Percentiles rank a stretch among this genome's conserved stretches.
Evolutionary conservation across 2,888 invertebrate genomes (phyloP).

Genomic region (Dynastes hyllus): DNA sequence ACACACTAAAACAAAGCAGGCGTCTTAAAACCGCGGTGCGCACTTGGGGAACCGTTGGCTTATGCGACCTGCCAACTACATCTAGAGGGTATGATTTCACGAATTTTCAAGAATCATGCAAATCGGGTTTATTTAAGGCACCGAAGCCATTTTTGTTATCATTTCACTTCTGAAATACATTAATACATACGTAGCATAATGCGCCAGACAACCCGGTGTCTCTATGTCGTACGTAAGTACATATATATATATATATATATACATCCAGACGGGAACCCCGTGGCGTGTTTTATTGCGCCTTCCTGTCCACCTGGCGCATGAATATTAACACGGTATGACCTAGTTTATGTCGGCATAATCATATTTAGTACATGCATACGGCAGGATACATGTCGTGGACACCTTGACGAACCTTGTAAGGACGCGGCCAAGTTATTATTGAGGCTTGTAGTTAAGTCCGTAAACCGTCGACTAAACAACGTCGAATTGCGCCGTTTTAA

Average conservation of each 20-base stretch:
- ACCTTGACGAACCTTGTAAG: conserved; percentile 44
- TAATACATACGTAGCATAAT: conserved; percentile 5
- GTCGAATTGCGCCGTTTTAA: conserved; percentile 26
- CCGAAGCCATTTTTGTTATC: background rate
- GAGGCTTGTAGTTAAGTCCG: conserved; percentile 9
- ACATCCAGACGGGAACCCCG: conserved; percentile 19
- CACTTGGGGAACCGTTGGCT: no score
- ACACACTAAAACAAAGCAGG: no score
- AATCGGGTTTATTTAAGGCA: background rate
- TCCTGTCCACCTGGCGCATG: conserved; percentile 41
- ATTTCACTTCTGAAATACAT: background rate
- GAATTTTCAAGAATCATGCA: no score
- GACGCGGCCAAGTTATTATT: conserved; percentile 36
- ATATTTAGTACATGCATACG: conserved; percentile 9
- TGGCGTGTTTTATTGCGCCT: conserved; percentile 30
- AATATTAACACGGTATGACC: conserved; percentile 45
- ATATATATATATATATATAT: background rate
- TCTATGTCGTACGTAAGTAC: background rate
- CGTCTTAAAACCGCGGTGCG: no score
- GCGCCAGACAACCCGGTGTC: background rate
- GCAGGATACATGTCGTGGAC: background rate
- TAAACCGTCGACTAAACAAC: conserved; percentile 32
- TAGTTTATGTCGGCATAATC: conserved; percentile 38
- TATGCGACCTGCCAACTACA: no score
- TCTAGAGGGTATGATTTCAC: no score